These are phyloP conservation scores for Saccostrea echinata DNA, from an alignment of 1,140 invertebrate species.

Conservation along the genomic window DNA sequence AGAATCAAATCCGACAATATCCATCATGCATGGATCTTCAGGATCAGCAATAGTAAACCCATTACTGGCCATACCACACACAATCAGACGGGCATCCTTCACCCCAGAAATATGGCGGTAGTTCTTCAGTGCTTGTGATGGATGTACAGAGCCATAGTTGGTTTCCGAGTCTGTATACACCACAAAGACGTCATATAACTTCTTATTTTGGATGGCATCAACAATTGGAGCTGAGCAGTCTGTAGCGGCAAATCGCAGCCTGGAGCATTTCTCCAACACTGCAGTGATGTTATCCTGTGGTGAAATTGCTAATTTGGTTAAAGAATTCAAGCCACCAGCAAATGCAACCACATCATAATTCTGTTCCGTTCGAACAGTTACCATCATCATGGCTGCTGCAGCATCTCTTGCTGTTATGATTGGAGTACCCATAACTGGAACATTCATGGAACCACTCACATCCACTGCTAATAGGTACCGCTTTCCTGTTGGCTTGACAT, in stretches of 20 bases:
- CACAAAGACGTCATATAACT: conserved; percentile 73
- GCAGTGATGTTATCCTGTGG: conserved; percentile 35
- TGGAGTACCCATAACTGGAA: conserved; percentile 58
- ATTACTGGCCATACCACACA: conserved; percentile 81
- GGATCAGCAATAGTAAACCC: conserved; percentile 80
- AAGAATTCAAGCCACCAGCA: conserved; percentile 34
- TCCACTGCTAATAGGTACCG: conserved; percentile 84
- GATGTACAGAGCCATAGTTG: conserved; percentile 60
- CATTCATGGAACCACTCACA: conserved; percentile 80
- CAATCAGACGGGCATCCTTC: conserved; percentile 80
- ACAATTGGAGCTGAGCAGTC: conserved; percentile 82
- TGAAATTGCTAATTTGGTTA: neutral
- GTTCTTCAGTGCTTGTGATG: conserved; percentile 65
- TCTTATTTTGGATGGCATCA: conserved; percentile 83
- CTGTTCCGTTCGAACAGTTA: conserved; percentile 64
- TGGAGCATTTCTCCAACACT: conserved; percentile 67
- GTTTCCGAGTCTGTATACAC: conserved; percentile 73
- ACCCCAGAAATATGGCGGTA: conserved; percentile 63
- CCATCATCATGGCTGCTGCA: conserved; percentile 67
- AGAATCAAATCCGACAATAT: conserved; percentile 85
- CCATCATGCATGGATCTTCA: conserved; percentile 82
- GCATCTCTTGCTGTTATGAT: conserved; percentile 58
- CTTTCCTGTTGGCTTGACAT: conserved; percentile 82
- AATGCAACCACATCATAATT: conserved; percentile 71
- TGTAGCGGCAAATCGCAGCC: conserved; percentile 60